A percentile compares a stretch with the other conserved stretches of the same genome.
These are phyloP conservation scores for Manis pentadactyla DNA, from an alignment of 2,797 vertebrate species.

Conservation along the genomic window DNA sequence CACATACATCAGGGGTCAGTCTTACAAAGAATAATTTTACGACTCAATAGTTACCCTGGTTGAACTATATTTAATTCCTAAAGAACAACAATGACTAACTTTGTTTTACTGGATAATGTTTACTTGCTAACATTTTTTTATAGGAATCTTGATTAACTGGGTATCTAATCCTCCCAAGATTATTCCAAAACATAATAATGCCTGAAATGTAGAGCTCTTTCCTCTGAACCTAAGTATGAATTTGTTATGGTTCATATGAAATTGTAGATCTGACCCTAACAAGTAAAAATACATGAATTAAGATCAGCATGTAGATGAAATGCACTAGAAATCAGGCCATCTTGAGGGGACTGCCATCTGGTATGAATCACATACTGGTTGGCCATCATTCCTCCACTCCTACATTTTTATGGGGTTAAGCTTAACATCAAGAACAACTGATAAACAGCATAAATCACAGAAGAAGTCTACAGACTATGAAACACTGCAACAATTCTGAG, in stretches of 20 bases:
- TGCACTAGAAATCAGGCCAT: not conserved
- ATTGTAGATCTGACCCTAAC: not conserved
- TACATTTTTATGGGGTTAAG: not conserved
- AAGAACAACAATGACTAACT: constrained; percentile 29
- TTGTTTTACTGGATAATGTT: constrained; percentile 23
- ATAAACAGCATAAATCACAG: constrained; percentile 33
- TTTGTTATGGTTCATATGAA: constrained; percentile 27
- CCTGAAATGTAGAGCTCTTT: not conserved
- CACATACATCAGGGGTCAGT: not conserved
- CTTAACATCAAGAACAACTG: not conserved
- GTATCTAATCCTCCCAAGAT: constrained; percentile 23
- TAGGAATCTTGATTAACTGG: constrained; percentile 28
- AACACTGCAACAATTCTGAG: not conserved
- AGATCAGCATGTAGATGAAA: not conserved
- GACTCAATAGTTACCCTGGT: not conserved
- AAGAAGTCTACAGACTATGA: not conserved
- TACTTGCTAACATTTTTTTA: constrained; percentile 62
- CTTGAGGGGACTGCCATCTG: not conserved
- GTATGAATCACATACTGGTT: not conserved
- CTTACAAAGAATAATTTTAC: not conserved
- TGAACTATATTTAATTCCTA: constrained; percentile 23
- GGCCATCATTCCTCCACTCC: not conserved
- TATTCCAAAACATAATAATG: constrained; percentile 32
- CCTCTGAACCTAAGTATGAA: not conserved
- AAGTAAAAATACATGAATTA: constrained; percentile 41